Evolutionary conservation across 2,888 invertebrate species (phyloP).

Genomic region (Venusia cambrica): DNA sequence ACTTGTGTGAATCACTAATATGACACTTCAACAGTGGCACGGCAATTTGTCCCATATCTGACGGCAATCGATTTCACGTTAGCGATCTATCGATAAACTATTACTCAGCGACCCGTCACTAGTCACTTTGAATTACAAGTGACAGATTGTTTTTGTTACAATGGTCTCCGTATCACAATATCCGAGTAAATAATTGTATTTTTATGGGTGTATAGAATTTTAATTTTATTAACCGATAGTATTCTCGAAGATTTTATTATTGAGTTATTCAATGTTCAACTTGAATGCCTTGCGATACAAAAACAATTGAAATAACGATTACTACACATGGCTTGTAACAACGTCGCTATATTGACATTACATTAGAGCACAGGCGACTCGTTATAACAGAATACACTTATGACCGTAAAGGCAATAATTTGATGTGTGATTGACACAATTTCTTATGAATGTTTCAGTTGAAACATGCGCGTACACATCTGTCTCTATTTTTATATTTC

Average conservation of each 20-base stretch:
- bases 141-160: conserved; percentile 6
- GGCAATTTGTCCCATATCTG: conserved; percentile 44
- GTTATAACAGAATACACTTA: conserved; percentile 45
- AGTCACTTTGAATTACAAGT: conserved; percentile 1
- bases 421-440: conserved; percentile 49
- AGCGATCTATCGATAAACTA: conserved; percentile 31
- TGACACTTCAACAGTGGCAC: conserved; percentile 58
- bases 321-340: background rate
- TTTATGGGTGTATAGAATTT: no score
- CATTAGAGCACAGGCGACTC: conserved; percentile 37
- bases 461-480: conserved; percentile 27
- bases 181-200: no score
- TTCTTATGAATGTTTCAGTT: conserved; percentile 36
- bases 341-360: conserved; percentile 9
- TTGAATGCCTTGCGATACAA: conserved; percentile 3
- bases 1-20: conserved; percentile 74
- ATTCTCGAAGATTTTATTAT: no score
- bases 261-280: conserved; percentile 13
- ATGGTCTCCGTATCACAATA: no score
- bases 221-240: no score
- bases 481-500: conserved; percentile 29
- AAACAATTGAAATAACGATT: conserved; percentile 12
- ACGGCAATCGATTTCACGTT: conserved; percentile 33
- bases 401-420: conserved; percentile 39
- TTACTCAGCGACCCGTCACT: conserved; percentile 6